Evolutionary conservation across 2,888 invertebrate species (phyloP), one percentile per base, ranked within the genome.

Genomic region (Coenonympha glycerion): DNA sequence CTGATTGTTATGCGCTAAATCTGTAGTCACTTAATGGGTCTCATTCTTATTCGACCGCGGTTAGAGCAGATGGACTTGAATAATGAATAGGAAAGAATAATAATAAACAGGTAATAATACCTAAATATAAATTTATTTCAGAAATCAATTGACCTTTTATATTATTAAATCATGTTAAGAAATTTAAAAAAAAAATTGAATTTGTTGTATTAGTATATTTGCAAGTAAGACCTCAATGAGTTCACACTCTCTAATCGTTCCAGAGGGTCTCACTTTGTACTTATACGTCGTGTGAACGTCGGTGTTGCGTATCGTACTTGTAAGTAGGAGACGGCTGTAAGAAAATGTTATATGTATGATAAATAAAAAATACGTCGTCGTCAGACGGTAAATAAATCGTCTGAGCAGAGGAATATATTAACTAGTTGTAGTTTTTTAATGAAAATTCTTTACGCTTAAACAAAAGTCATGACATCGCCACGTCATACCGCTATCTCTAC

Each of bases 1-100:
- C 73, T 72, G 65, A 74, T 80, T 73, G 69, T 75, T 78, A 76
- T 80, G 73, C 76, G 71, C 73, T 70, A 73, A 73, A 73, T 77
- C 73, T 73, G 69, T 65, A 66, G 68, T 70, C 69, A 70, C 71
- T 74, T 79, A 82, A 83, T 79, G 80, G 76, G 66, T 73, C 74
- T 79, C 77, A 79, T 83, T 83, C 65, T 76, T 79, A 82, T 83
- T 83, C 82, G 68, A 69, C 67, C 69, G 66, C 65, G 68, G 71
- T 76, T 71, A 73, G 68, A 61, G 67, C 66, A 64, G 65, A 71
- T 49, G 47, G 54, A 45, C 40, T 41, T 51, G 54, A 54, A 54
- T 54, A 69, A 69, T 73, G 65, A 61, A 57, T 64, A 65, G 61
- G 62, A 77, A 73, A 80, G 79, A 76, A 69, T 66, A 74, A 69